Evolutionary conservation across 2,113 vertebrate species (phyloP), one percentile per base, ranked within the genome.

Genomic region (Puma concolor): DNA sequence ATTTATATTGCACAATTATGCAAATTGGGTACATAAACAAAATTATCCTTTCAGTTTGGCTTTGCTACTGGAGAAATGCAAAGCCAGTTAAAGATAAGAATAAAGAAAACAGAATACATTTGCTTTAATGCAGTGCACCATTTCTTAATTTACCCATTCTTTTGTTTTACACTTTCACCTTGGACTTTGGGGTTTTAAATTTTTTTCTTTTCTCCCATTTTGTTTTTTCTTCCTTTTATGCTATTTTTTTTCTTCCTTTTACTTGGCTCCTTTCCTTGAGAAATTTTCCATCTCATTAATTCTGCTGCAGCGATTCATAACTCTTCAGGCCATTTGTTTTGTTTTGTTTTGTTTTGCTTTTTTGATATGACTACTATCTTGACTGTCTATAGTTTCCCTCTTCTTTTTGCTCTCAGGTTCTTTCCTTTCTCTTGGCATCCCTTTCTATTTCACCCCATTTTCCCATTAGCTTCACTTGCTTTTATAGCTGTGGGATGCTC

Each of bases 1-100:
- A 98, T 98, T 98, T 98, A 98, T 98, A 98, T 98, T 97, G 97
- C 97, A 98, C 98, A 98, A 98, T 98, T 98, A 98, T 98, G 98
- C 97, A 98, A 98, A 98, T 98, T 92, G 95, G 97, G 94, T 97
- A 98, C 96, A 98, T 98, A 98, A 98, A 98, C 98, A 98, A 98
- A 98, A 98, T 98, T 98, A 97, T 96, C 97, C 97, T 95, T 98
- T 96, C 98, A 95, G 93, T 91, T 97, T 98, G 97, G 97, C 94
- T 98, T 95, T 96, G 96, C 91, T 97, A 82, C 84, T 52, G 0
- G 44, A 97, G 97, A 97, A 92, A 97, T 96, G 96, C 96, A 97
- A 97, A 95, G 91, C 88, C 84, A 96, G 94, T 88, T 71, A 63
- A 74, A 92, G 95, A 94, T 92, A 96, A 97, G 95, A 95, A 96